These are phyloP conservation scores for Bibio marci DNA, from an alignment of 2,888 invertebrate genomes.

Conservation along the genomic window DNA sequence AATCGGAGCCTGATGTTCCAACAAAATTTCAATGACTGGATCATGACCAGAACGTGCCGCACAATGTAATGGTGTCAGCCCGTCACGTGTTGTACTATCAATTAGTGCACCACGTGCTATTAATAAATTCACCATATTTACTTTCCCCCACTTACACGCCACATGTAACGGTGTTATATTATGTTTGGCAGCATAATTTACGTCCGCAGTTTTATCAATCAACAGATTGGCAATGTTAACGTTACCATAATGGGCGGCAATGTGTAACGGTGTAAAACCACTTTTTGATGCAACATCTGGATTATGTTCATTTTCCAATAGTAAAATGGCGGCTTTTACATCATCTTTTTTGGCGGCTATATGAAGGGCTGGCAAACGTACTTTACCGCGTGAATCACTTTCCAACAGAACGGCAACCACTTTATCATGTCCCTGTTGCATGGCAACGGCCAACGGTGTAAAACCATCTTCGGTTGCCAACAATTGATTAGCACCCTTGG, in stretches of 20 bases:
- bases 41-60: conserved; percentile 94
- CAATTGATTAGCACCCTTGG: conserved; percentile 89
- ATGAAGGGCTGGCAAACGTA: conserved; percentile 87
- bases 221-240: conserved; percentile 81
- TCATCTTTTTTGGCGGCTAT: conserved; percentile 99
- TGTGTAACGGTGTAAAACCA: conserved; percentile 96
- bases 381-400: conserved; percentile 91
- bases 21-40: conserved; percentile 74
- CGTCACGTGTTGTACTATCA: conserved; percentile 86
- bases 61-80: conserved; percentile 91
- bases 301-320: conserved; percentile 90
- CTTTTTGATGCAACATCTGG: conserved; percentile 95
- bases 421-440: conserved; percentile 95
- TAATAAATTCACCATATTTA: conserved; percentile 77
- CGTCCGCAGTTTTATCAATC: conserved; percentile 81
- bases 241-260: conserved; percentile 97
- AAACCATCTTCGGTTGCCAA: conserved; percentile 97
- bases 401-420: conserved; percentile 92
- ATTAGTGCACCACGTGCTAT: conserved; percentile 80
- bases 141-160: conserved; percentile 96
- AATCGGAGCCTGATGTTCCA: conserved; percentile 83
- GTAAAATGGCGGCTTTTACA: conserved; percentile 81
- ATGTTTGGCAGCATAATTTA: conserved; percentile 92
- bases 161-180: conserved; percentile 97
- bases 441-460: conserved; percentile 95